Conservation (phyloP, 2,888 invertebrate species). For the Papilio gigon region DNA sequence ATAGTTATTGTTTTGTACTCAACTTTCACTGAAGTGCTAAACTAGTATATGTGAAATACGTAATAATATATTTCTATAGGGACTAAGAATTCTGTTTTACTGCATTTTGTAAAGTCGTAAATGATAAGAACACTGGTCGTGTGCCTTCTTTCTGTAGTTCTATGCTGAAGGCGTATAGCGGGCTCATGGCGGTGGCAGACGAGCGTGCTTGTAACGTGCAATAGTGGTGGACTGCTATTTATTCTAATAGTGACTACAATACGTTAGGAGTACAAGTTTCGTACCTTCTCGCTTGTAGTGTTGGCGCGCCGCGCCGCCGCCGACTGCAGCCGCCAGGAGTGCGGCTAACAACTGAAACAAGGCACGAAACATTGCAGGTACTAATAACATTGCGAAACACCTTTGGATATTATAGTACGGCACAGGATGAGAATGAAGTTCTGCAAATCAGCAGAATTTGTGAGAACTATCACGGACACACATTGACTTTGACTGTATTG, state of each 20-base stretch:
- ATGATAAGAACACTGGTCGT: too few relatives aligned
- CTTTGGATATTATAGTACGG: too few relatives aligned
- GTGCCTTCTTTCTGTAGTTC: too few relatives aligned
- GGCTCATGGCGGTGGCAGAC: not conserved
- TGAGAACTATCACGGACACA: too few relatives aligned
- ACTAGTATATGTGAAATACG: not conserved
- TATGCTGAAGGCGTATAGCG: too few relatives aligned
- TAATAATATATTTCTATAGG: too few relatives aligned
- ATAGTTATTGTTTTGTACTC: not conserved
- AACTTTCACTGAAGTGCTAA: not conserved
- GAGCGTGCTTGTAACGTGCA: not conserved
- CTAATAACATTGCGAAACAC: not conserved
- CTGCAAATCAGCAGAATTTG: too few relatives aligned
- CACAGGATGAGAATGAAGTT: too few relatives aligned
- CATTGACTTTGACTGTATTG: not conserved
- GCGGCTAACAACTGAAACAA: slow-evolving; percentile 66
- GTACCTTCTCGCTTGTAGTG: slow-evolving; percentile 75
- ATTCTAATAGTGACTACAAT: too few relatives aligned
- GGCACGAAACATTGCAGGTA: not conserved
- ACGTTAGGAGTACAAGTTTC: too few relatives aligned
- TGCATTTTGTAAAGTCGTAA: not conserved
- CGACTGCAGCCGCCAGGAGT: slow-evolving; percentile 55
- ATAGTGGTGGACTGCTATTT: too few relatives aligned
- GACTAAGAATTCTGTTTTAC: not conserved
- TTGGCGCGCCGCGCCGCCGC: slow-evolving; percentile 59